Evolutionary conservation across 2,888 invertebrate species (phyloP).

Genomic region (Habrosyne pyritoides): DNA sequence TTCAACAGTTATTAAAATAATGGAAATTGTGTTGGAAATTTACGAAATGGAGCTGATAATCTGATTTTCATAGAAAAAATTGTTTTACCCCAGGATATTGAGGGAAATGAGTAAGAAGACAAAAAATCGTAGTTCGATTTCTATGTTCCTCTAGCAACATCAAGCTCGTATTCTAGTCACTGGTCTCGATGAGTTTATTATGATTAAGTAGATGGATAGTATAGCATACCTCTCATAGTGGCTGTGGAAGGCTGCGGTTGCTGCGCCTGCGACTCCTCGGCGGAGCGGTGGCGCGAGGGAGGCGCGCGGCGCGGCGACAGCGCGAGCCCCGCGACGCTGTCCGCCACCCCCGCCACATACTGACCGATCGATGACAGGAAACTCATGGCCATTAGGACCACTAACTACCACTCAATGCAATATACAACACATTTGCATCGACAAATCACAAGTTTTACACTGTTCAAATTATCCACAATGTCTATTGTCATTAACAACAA

Average conservation of each 20-base stretch:
- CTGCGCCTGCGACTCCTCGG: constrained; percentile 73
- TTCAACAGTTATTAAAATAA: too few species aligned
- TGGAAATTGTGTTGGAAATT: too few species aligned
- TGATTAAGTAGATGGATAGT: neutral
- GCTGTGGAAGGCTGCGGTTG: constrained; percentile 68
- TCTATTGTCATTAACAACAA: constrained; percentile 10
- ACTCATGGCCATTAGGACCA: constrained; percentile 86
- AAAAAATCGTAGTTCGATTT: too few species aligned
- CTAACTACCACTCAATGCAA: constrained; percentile 20
- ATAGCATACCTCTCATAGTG: constrained; percentile 62
- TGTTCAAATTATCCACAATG: constrained; percentile 9
- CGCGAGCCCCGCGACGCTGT: constrained; percentile 91
- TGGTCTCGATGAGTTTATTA: too few species aligned
- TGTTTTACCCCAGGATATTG: too few species aligned
- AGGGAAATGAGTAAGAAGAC: too few species aligned
- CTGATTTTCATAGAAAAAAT: too few species aligned
- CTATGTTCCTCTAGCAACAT: too few species aligned
- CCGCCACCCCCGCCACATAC: constrained; percentile 93
- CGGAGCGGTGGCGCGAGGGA: constrained; percentile 86
- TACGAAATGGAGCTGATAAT: too few species aligned
- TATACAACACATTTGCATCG: constrained; percentile 33
- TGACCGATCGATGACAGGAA: constrained; percentile 93
- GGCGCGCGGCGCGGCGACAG: constrained; percentile 90
- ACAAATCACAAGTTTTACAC: constrained; percentile 9
- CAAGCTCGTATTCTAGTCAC: too few species aligned